phyloP scores from a whole-genome alignment of 2,113 vertebrate genomes.

The Cephalopholis sonnerati region DNA sequence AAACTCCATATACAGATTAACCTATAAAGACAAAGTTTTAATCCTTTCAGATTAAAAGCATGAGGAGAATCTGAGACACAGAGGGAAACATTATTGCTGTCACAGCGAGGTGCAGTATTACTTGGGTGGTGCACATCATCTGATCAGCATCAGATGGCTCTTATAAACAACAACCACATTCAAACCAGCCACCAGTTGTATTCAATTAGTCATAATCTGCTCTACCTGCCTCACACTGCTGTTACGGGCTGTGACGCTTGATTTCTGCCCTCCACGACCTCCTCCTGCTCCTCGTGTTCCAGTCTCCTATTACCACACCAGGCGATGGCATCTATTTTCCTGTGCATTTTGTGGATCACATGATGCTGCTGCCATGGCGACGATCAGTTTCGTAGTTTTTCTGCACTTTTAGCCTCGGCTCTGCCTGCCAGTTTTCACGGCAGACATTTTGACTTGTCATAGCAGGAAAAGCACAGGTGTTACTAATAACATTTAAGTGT shows the following conservation, averaged over 20 bases:
- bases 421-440: not conserved
- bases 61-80: not conserved
- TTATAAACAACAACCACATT: constrained; percentile 15
- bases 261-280: constrained; percentile 31
- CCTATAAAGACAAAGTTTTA: too few relatives aligned
- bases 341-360: constrained; percentile 34
- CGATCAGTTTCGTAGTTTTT: not conserved
- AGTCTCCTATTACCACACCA: constrained; percentile 40
- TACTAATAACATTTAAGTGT: not conserved
- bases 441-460: not conserved
- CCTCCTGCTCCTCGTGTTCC: constrained; percentile 38
- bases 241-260: not conserved
- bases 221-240: constrained; percentile 21
- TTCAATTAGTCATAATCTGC: constrained; percentile 1
- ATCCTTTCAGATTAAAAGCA: not conserved
- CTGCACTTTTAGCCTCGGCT: constrained; percentile 1
- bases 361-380: constrained; percentile 15
- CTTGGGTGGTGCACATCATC: not conserved
- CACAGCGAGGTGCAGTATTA: not conserved
- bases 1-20: too few relatives aligned
- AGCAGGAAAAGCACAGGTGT: not conserved
- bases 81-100: not conserved
- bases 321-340: constrained; percentile 22
- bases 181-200: constrained; percentile 4
- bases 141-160: constrained; percentile 4